Evolutionary conservation across 2,888 invertebrate genomes (phyloP), one percentile per base, ranked within the genome.

Genomic region (Linnaemya tessellans): DNA sequence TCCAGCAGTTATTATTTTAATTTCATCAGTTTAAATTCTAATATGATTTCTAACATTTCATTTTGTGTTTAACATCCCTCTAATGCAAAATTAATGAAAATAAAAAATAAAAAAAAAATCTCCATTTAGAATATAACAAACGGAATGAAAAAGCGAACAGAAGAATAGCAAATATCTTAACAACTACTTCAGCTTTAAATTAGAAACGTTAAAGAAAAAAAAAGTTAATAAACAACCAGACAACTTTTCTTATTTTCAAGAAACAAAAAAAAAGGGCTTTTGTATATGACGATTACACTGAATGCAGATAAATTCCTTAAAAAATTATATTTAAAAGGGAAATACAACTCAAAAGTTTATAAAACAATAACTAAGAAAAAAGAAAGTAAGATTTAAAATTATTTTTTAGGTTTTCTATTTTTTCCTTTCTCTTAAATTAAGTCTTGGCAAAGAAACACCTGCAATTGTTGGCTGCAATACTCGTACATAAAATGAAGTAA

Each of bases 181-280:
- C 75, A 80, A 81, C 75, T 86, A 73, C 73, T 78, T 67, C 49
- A 75, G 75, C 35, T 75, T 75, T 81, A 83, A 60, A 65, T 84
- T 83, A 81, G 81, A 71, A 74, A 46, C 25, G 41, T 60, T 38
- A 1, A 38, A 60, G n/a, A 0, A 46, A 64, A 51, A 35, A 65
- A 74, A 62, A 3, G 15, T 30, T 56, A 67, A 54, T 74, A 84
- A 75, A 65, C 22, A 22, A 35, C 22, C 60, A 8, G 4, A 51
- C 60, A 80, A 81, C 18, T 75, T 75, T 75, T 68, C 68, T 74
- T 65, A 46, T 35, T 73, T 71, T 49, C 35, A 64, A 1, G n/a
- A n/a, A n/a, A n/a, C n/a, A 13, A 46, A 5, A 46, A 46, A 46
- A 41, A 43, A 30, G 3, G 30, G 15, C 1, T 73, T 77, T 65